Evolutionary conservation across 2,888 invertebrate genomes (phyloP).

Genomic region (Drosophila putrida): DNA sequence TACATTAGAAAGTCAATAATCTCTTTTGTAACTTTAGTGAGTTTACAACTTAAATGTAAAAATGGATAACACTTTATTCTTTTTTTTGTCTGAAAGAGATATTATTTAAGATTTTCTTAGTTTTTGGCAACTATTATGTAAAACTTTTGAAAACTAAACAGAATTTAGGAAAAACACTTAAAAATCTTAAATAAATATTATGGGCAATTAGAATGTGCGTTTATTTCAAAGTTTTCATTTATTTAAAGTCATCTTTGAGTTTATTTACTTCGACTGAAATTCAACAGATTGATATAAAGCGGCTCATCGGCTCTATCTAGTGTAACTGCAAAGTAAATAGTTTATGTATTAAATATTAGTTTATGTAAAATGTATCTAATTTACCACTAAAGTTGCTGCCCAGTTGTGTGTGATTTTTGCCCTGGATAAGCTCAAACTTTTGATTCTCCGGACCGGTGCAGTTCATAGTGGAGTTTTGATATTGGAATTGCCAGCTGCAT

Average conservation of each 20-base stretch:
- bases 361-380: neutral
- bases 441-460: constrained; percentile 24
- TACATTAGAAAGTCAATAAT: neutral
- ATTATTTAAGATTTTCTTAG: constrained; percentile 22
- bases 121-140: neutral
- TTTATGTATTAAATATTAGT: neutral
- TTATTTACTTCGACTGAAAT: neutral
- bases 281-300: constrained; percentile 35
- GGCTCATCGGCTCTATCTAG: constrained; percentile 31
- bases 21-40: neutral
- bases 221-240: neutral
- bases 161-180: constrained; percentile 18
- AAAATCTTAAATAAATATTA: constrained; percentile 14
- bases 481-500: constrained; percentile 43
- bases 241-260: neutral
- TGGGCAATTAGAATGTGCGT: neutral
- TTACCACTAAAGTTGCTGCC: constrained; percentile 50
- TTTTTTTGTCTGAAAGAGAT: constrained; percentile 11
- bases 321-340: constrained; percentile 41
- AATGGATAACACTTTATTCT: neutral
- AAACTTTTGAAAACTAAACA: neutral
- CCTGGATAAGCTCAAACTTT: constrained; percentile 45
- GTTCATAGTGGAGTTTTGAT: constrained; percentile 19
- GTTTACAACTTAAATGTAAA: neutral
- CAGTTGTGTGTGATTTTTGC: constrained; percentile 22